phyloP scores from a whole-genome alignment of 1,140 invertebrate genomes.

The Episyrphus balteatus region DNA sequence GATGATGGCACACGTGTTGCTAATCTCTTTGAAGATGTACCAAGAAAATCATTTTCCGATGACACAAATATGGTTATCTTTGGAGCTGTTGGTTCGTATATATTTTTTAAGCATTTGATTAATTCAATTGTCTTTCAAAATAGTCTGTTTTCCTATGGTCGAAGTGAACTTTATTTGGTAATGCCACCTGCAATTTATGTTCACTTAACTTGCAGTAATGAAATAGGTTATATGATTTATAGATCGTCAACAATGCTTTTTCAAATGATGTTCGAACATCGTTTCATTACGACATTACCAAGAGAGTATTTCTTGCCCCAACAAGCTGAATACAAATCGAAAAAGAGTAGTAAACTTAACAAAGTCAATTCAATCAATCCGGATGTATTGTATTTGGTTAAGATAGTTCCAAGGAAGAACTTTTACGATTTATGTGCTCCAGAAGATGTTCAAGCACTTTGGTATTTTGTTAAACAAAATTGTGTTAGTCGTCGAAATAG shows the following conservation, averaged over 20 bases:
- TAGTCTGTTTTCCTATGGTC: constrained; percentile 38
- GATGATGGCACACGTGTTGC: constrained; percentile 42
- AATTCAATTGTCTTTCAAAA: constrained; percentile 44
- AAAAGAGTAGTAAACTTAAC: constrained; percentile 18
- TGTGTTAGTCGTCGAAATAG: constrained; percentile 42
- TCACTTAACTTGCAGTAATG: constrained; percentile 25
- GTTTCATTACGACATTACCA: constrained; percentile 41
- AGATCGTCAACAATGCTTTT: constrained; percentile 43
- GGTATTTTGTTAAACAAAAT: constrained; percentile 49
- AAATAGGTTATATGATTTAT: constrained; percentile 33
- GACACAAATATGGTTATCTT: constrained; percentile 40
- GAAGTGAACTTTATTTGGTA: constrained; percentile 42
- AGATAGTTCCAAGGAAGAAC: constrained; percentile 41
- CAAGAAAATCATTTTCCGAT: constrained; percentile 16
- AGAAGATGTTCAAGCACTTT: constrained; percentile 42
- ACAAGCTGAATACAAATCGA: constrained; percentile 28
- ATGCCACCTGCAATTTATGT: constrained; percentile 42
- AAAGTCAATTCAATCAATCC: constrained; percentile 39
- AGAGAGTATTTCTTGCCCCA: constrained; percentile 44
- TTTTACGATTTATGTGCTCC: constrained; percentile 37
- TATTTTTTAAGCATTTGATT: constrained; percentile 44
- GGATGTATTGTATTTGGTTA: constrained; percentile 43
- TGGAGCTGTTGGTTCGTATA: constrained; percentile 41
- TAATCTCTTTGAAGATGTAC: constrained; percentile 38
- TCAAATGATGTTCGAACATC: constrained; percentile 44